A percentile compares a stretch with the other conserved stretches of the same genome.
Evolutionary conservation across 2,797 vertebrate species (phyloP).

Genomic region (Astyanax mexicanus): DNA sequence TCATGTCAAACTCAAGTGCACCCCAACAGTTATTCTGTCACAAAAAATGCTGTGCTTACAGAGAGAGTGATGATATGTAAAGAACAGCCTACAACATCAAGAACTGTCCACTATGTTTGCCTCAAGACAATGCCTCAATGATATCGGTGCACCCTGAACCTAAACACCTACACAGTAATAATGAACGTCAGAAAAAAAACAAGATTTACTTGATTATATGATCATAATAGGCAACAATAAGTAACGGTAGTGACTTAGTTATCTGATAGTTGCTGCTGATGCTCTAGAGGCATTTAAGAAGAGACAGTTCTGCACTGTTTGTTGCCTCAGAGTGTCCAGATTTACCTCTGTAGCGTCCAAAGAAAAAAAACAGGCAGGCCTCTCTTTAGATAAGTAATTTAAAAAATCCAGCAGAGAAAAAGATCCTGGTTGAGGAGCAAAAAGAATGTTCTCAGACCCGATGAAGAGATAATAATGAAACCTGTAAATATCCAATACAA

Average conservation of each 20-base stretch:
- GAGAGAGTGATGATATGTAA: slow-evolving; percentile 25
- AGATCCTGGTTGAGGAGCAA: slow-evolving; percentile 12
- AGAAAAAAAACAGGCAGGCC: neutral
- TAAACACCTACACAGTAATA: neutral
- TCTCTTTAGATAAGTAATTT: slow-evolving; percentile 11
- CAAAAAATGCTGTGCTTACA: slow-evolving; percentile 34
- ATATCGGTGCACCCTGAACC: neutral
- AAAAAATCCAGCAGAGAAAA: neutral
- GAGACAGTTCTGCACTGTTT: neutral
- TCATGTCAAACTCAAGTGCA: slow-evolving; percentile 34
- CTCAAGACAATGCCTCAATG: neutral
- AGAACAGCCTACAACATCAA: neutral
- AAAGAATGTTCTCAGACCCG: slow-evolving; percentile 24
- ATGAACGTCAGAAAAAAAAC: neutral
- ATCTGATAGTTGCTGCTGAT: neutral
- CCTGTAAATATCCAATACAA: slow-evolving; percentile 32
- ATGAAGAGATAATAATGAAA: slow-evolving; percentile 9
- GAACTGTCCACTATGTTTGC: neutral
- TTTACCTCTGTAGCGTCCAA: neutral
- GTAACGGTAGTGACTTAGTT: neutral
- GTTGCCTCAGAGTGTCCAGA: neutral
- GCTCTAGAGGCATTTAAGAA: neutral
- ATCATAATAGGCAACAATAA: slow-evolving; percentile 41
- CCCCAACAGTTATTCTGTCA: slow-evolving; percentile 22
- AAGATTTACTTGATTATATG: slow-evolving; percentile 34